Percentiles rank a stretch among this genome's conserved stretches.
These are phyloP conservation scores for Pilophorus perplexus DNA, from an alignment of 2,888 invertebrate genomes.

Conservation along the genomic window DNA sequence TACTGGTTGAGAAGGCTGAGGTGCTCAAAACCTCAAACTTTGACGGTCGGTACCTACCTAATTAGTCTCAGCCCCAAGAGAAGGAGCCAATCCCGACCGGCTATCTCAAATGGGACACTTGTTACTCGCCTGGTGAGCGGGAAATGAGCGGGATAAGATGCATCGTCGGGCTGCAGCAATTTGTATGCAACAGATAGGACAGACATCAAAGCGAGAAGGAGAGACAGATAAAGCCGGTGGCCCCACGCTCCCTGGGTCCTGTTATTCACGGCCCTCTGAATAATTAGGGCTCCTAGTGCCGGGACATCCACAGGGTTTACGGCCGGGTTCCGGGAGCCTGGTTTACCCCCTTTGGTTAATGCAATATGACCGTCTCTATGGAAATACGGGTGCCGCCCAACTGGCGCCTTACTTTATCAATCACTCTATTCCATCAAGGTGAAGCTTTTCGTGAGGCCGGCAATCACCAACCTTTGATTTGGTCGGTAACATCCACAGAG, in stretches of 20 bases:
- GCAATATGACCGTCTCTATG: conserved; percentile 10
- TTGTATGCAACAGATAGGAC: conserved; percentile 7
- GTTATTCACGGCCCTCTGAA: background rate
- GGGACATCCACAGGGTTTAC: no score
- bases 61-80: no score
- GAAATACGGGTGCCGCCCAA: background rate
- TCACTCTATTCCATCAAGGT: no score
- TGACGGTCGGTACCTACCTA: no score
- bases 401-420: background rate
- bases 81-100: no score
- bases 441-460: no score
- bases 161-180: background rate
- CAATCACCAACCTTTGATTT: no score
- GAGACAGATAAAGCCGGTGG: background rate
- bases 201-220: background rate
- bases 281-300: conserved; percentile 1
- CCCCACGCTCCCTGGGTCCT: background rate
- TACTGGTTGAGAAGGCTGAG: no score
- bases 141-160: background rate
- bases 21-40: no score
- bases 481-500: no score
- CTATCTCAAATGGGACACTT: background rate
- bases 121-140: background rate
- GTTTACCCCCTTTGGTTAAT: background rate
- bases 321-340: background rate